Evolutionary conservation across 2,113 vertebrate species (phyloP).

Genomic region (Oxygymnocypris stewartii): DNA sequence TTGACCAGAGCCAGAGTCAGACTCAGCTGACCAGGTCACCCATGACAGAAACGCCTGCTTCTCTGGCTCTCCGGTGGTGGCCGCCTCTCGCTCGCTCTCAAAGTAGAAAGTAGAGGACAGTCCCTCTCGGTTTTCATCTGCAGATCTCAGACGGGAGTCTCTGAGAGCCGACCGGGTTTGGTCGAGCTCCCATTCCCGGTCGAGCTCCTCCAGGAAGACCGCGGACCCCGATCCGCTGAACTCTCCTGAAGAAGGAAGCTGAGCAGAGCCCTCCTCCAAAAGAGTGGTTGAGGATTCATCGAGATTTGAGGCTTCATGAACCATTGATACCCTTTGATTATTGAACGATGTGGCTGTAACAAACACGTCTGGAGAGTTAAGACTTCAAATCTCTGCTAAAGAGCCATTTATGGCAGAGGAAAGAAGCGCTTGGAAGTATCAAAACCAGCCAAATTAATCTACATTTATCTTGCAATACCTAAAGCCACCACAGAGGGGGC

Average conservation of each 20-base stretch:
- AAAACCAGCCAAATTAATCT: background rate
- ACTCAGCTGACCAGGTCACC: conserved; percentile 41
- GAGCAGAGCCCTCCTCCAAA: conserved; percentile 64
- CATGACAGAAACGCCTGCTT: background rate
- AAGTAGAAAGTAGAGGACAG: conserved; percentile 26
- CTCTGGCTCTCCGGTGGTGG: background rate
- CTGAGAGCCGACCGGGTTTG: conserved; percentile 40
- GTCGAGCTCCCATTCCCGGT: conserved; percentile 65
- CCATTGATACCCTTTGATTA: conserved; percentile 50
- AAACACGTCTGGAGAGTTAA: conserved; percentile 70
- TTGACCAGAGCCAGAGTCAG: conserved; percentile 56
- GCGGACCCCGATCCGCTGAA: conserved; percentile 79
- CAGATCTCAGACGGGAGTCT: background rate
- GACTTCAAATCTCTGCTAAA: background rate
- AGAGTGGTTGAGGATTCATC: conserved; percentile 68
- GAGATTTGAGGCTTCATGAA: conserved; percentile 59
- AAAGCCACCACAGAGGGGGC: conserved; percentile 58
- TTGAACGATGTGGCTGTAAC: conserved; percentile 58
- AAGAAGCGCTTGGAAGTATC: background rate
- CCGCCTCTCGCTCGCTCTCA: conserved; percentile 21
- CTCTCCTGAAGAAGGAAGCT: conserved; percentile 65
- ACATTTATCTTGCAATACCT: background rate
- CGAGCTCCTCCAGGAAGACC: conserved; percentile 71
- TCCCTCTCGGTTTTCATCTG: conserved; percentile 4
- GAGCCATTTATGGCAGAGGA: background rate